phyloP scores from a whole-genome alignment of 2,113 vertebrate genomes.

The Eidolon helvum region DNA sequence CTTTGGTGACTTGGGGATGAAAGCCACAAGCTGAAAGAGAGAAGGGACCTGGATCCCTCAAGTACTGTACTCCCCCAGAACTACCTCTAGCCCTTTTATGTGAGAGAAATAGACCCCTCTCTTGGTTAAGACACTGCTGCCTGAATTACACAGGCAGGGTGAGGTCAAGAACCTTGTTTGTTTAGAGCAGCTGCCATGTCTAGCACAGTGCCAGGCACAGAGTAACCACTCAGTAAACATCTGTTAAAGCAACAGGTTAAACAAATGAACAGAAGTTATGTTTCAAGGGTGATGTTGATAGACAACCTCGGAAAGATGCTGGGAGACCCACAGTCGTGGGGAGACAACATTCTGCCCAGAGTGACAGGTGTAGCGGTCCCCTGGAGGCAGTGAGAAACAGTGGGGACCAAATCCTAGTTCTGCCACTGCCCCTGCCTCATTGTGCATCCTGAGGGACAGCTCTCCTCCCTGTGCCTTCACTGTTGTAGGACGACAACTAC shows the following conservation, averaged over 20 bases:
- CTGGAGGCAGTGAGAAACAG: neutral
- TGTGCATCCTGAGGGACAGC: neutral
- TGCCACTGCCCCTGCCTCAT: neutral
- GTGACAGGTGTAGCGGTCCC: neutral
- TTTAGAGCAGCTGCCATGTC: neutral
- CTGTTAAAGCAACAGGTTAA: neutral
- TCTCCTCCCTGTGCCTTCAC: neutral
- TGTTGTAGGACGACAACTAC: neutral
- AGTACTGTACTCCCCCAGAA: accelerated
- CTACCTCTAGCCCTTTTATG: no score
- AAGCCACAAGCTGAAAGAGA: neutral
- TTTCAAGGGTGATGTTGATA: neutral
- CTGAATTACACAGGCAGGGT: neutral
- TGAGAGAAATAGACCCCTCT: neutral
- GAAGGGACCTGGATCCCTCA: neutral
- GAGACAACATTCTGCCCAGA: neutral
- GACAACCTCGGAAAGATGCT: neutral
- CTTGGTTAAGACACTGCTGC: neutral
- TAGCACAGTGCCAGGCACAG: neutral
- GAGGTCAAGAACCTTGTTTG: neutral
- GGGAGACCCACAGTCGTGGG: neutral
- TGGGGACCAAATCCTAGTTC: neutral
- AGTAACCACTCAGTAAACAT: neutral
- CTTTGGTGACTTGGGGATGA: neutral
- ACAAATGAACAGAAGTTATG: neutral